Conservation (phyloP, 2,797 vertebrate genomes). For the Etheostoma perlongum region DNA sequence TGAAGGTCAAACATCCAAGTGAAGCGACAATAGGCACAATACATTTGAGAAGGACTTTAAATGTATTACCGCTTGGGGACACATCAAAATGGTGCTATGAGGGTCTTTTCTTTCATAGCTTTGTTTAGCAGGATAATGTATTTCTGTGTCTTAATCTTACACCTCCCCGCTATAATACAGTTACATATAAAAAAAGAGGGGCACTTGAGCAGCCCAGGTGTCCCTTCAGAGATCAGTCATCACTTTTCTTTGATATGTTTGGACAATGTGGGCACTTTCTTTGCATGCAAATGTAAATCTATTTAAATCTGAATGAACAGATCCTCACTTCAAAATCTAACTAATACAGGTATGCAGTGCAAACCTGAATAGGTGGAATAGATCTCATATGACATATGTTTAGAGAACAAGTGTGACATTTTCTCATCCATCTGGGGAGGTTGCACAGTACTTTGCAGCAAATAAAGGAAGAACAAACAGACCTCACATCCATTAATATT, state of each 20-base stretch:
- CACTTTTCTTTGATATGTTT: not conserved
- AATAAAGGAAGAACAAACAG: not conserved
- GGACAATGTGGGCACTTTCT: too few species aligned
- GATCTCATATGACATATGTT: too few species aligned
- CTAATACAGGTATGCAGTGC: not conserved
- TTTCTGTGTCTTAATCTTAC: not conserved
- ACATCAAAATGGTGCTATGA: slow-evolving; percentile 1
- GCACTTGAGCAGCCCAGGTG: too few species aligned
- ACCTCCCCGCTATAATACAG: not conserved
- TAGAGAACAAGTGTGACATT: not conserved
- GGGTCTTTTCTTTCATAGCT: too few species aligned
- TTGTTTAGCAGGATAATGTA: not conserved
- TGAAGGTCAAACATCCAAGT: not conserved
- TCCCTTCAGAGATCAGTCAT: not conserved
- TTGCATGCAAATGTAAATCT: not conserved
- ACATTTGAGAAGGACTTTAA: not conserved
- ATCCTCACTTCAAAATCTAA: not conserved
- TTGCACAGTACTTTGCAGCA: not conserved
- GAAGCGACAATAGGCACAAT: not conserved
- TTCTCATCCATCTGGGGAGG: not conserved
- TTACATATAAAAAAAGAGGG: too few species aligned
- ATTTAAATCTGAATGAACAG: not conserved
- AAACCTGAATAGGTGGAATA: not conserved
- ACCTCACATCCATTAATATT: not conserved
- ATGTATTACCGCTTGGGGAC: slow-evolving; percentile 25